Percentiles rank a stretch among this genome's conserved stretches.
Conservation (phyloP, 1,140 invertebrate species). For the Aplysia californica region DNA sequence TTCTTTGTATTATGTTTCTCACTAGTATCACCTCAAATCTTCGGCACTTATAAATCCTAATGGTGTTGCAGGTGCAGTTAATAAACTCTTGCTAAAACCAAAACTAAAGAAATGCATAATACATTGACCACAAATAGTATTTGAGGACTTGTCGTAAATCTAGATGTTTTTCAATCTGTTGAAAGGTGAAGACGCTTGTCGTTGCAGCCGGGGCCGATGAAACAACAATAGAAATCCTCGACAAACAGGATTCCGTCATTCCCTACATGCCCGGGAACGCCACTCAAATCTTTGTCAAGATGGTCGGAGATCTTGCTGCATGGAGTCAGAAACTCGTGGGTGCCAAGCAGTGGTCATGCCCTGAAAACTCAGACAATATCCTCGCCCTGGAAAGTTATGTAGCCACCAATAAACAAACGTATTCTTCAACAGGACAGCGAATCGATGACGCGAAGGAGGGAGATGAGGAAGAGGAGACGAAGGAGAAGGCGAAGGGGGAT, state of each 20-base stretch:
- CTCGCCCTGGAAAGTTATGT: not conserved
- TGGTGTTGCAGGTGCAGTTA: too few species aligned
- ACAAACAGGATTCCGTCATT: constrained; percentile 45
- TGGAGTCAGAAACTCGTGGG: not conserved
- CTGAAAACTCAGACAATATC: not conserved
- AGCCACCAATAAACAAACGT: constrained; percentile 2
- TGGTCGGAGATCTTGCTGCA: constrained; percentile 40
- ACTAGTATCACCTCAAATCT: too few species aligned
- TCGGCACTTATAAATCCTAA: too few species aligned
- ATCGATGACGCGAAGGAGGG: too few species aligned
- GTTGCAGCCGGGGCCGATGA: constrained; percentile 42
- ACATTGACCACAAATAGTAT: too few species aligned
- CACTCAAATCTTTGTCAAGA: constrained; percentile 48
- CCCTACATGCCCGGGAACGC: constrained; percentile 56
- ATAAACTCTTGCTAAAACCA: too few species aligned
- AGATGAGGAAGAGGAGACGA: too few species aligned
- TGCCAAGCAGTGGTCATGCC: not conserved
- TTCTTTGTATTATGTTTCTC: too few species aligned
- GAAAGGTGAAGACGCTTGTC: constrained; percentile 32
- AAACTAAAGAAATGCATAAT: too few species aligned
- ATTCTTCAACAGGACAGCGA: constrained; percentile 21
- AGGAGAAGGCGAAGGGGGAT: too few species aligned
- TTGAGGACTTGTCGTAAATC: too few species aligned
- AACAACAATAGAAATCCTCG: constrained; percentile 39
- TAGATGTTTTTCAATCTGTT: too few species aligned